phyloP scores from a whole-genome alignment of 1,140 invertebrate genomes.

The Lasaia peninsularis region DNA sequence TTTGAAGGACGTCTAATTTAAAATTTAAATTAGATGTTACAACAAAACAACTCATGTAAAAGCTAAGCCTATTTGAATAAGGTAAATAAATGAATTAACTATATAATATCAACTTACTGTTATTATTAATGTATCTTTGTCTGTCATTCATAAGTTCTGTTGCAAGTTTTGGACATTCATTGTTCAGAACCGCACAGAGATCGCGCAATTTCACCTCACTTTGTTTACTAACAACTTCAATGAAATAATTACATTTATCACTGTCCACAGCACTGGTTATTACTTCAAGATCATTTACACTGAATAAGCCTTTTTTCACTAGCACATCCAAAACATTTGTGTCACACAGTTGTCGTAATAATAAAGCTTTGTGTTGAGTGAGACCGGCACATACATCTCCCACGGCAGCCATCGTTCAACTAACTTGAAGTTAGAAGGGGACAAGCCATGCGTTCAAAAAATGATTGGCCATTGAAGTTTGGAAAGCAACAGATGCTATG shows the following conservation, averaged over 20 bases:
- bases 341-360: constrained; percentile 69
- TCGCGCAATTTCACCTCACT: constrained; percentile 66
- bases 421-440: constrained; percentile 36
- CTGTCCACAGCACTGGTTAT: constrained; percentile 63
- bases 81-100: constrained; percentile 5
- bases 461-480: constrained; percentile 36
- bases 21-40: too few species aligned
- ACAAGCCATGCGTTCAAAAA: neutral
- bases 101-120: constrained; percentile 46
- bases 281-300: constrained; percentile 64
- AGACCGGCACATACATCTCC: constrained; percentile 67
- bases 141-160: constrained; percentile 70
- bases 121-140: constrained; percentile 60
- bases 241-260: constrained; percentile 74
- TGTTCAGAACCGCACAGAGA: constrained; percentile 64
- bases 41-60: too few species aligned
- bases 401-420: constrained; percentile 66
- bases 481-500: constrained; percentile 61
- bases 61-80: neutral
- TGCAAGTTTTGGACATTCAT: constrained; percentile 70
- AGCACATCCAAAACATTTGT: constrained; percentile 71
- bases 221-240: constrained; percentile 75
- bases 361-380: constrained; percentile 60
- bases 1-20: too few species aligned
- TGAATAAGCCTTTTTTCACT: constrained; percentile 69